These are phyloP conservation scores for Ibycter americanus DNA, from an alignment of 2,797 vertebrate species.

Conservation along the genomic window DNA sequence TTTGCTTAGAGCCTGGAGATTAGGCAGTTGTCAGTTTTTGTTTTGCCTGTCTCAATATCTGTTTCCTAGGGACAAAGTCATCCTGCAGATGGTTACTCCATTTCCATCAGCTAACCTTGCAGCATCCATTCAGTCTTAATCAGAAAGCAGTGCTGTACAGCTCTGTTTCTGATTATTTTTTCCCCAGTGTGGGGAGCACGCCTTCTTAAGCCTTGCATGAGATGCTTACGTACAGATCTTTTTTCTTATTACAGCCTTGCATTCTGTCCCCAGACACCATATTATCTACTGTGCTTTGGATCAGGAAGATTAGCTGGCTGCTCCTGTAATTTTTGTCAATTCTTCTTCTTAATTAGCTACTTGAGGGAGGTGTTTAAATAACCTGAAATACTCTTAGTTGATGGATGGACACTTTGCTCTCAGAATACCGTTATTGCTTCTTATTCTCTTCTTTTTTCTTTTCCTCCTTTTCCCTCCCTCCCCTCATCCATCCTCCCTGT, in stretches of 20 bases:
- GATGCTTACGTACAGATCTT: neutral
- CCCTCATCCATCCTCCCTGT: neutral
- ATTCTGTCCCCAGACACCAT: neutral
- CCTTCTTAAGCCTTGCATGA: neutral
- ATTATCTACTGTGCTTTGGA: neutral
- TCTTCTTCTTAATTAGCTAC: neutral
- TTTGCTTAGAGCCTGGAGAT: slow-evolving; percentile 35
- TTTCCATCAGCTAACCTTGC: slow-evolving; percentile 9
- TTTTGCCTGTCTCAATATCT: slow-evolving; percentile 33
- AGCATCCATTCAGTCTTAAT: neutral
- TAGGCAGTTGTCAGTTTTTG: slow-evolving; percentile 48
- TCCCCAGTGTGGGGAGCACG: neutral
- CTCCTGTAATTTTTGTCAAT: neutral
- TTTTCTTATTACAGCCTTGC: neutral
- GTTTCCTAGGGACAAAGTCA: slow-evolving; percentile 46
- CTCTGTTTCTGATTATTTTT: slow-evolving; percentile 20
- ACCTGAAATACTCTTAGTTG: neutral
- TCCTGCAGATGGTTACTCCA: slow-evolving; percentile 17
- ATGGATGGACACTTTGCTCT: neutral
- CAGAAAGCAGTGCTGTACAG: neutral
- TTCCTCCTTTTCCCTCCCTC: neutral
- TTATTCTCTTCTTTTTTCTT: neutral
- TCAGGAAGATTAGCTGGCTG: neutral
- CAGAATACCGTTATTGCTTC: neutral
- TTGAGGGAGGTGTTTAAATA: neutral